Base-by-base conservation (phyloP, 2,113 vertebrate species). In the Laticauda laticaudata region DNA sequence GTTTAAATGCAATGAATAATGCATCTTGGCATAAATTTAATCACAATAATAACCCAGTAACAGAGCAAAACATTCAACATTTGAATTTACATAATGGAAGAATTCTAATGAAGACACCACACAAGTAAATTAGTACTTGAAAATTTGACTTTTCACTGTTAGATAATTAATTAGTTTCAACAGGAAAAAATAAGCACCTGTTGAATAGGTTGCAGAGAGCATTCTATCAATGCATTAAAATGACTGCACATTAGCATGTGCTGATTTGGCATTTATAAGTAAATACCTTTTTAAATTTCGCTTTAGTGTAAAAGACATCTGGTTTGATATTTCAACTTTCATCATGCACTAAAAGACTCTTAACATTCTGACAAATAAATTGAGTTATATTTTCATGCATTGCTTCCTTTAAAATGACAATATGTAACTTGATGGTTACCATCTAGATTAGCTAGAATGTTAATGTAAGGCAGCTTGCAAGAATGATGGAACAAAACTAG, bases 231-330 rank as follows among this genome's bases (percentile, higher is more conserved):
- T 69, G 43, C 87, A 93, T 75, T 93, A 88, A 87, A 55, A 14
- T 11, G 93, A 86, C 59, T 87, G 69, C 86, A 90, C 91, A 75
- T 10, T n/a, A 92, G 43, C 93, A 24, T 91, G 1, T 93, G 86
- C 89, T 87, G 87, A 94, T 94, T 95, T 95, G 56, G 55, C 94
- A 94, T 92, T 95, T 93, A 59, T 11, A 61, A 93, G 90, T 81
- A 92, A 89, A 88, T 92, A 89, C 15, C 87, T 89, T 87, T 93
- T 93, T 8, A 90, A 55, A 45, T 93, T 93, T 90, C 56, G 75
- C 29, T 59, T 45, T 24, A 53, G 64, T 87, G 92, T 55, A 96
- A 48, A 39, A 88, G 86, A 34, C n/a, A 89, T 90, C 57, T 93
- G 88, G 29, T 69, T 87, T 64, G 45, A 57, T 92, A 88, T 87